Conservation (phyloP, 1,140 invertebrate species). For the Orussus abietinus region DNA sequence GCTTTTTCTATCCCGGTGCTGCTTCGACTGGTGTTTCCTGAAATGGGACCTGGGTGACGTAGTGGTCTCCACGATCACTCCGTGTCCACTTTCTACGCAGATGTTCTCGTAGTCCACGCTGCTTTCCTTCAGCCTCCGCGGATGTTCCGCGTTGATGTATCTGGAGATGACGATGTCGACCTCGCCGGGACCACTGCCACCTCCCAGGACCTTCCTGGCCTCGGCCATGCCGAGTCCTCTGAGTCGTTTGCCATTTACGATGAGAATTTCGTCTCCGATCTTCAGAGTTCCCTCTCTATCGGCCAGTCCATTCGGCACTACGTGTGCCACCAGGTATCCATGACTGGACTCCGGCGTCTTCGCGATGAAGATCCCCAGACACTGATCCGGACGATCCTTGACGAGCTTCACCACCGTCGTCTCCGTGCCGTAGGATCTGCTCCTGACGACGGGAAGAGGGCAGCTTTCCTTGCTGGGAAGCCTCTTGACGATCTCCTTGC, state of each 20-base stretch:
- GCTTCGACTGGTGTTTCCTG: conserved; percentile 39
- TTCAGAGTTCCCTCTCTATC: conserved; percentile 72
- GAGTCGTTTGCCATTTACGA: conserved; percentile 74
- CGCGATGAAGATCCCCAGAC: conserved; percentile 80
- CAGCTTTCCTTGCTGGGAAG: conserved; percentile 45
- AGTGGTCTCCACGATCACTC: conserved; percentile 42
- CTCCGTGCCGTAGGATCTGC: conserved; percentile 49
- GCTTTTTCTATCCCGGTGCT: conserved; percentile 31
- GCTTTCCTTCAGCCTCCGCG: conserved; percentile 60
- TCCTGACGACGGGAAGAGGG: conserved; percentile 50
- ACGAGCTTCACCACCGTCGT: conserved; percentile 66
- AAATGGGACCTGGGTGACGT: conserved; percentile 45
- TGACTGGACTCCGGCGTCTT: conserved; percentile 68
- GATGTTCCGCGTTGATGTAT: conserved; percentile 32
- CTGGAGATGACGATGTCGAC: conserved; percentile 72
- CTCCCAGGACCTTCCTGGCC: conserved; percentile 67
- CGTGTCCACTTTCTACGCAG: conserved; percentile 54
- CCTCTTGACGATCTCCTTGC: conserved; percentile 48
- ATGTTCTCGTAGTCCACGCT: conserved; percentile 67
- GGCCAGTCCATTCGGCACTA: conserved; percentile 73
- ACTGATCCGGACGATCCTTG: conserved; percentile 64
- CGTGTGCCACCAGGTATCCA: conserved; percentile 79
- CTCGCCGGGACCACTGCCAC: conserved; percentile 58
- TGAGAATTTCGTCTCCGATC: conserved; percentile 78
- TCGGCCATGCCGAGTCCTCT: conserved; percentile 72